phyloP scores from a whole-genome alignment of 2,797 vertebrate genomes.

The Myioborus miniatus region DNA sequence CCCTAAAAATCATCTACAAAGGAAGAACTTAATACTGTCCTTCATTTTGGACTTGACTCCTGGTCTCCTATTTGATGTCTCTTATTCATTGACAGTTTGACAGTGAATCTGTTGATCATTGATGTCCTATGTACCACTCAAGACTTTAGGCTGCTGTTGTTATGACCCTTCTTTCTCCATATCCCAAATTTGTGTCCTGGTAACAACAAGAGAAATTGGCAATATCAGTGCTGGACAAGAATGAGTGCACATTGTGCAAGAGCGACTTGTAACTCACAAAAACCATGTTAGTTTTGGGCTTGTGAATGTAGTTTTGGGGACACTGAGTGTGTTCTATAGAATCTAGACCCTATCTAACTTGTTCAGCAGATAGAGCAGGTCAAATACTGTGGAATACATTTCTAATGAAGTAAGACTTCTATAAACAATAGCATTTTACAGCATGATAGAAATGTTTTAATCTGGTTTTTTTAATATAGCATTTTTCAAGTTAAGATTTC shows the following conservation, averaged over 20 bases:
- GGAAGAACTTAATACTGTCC: neutral
- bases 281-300: neutral
- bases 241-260: neutral
- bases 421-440: neutral
- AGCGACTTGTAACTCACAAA: neutral
- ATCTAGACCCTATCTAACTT: neutral
- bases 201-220: neutral
- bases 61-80: neutral
- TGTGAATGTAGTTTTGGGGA: neutral
- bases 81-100: neutral
- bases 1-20: neutral
- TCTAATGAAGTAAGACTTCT: neutral
- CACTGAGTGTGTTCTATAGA: neutral
- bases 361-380: neutral
- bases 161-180: neutral
- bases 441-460: neutral
- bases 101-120: neutral
- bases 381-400: neutral
- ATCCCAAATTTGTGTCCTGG: neutral
- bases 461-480: rapidly evolving
- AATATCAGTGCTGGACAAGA: neutral
- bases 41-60: neutral
- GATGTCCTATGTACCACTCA: neutral
- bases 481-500: neutral
- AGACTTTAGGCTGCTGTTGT: neutral